Percentiles rank a stretch among this genome's conserved stretches.
These are phyloP conservation scores for Aleadryas rufinucha DNA, from an alignment of 2,113 vertebrate genomes.

Conservation along the genomic window DNA sequence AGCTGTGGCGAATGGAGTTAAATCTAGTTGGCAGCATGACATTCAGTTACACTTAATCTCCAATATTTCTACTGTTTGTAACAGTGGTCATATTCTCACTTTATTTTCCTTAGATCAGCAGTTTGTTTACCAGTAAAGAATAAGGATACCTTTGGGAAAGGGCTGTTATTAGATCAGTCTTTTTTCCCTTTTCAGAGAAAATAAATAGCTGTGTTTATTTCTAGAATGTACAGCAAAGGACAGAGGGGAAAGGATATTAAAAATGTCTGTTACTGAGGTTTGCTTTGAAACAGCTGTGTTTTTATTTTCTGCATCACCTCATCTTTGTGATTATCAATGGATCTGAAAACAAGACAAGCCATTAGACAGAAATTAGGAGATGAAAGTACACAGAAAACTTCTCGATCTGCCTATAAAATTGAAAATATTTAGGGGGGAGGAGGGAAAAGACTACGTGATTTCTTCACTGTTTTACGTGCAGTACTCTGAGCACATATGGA, in stretches of 20 bases:
- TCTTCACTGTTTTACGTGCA: neutral
- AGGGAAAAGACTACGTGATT: neutral
- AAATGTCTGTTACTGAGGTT: neutral
- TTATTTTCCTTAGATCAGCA: neutral
- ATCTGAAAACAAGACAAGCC: neutral
- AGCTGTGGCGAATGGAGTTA: neutral
- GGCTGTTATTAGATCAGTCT: neutral
- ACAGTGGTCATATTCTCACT: neutral
- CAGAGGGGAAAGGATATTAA: neutral
- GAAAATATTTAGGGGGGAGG: fast-evolving
- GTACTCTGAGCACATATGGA: neutral
- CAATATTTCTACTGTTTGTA: neutral
- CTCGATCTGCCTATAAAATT: neutral
- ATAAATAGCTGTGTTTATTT: neutral
- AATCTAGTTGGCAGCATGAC: neutral
- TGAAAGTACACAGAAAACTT: neutral
- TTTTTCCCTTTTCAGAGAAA: neutral
- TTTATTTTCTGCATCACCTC: neutral
- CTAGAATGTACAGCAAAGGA: neutral
- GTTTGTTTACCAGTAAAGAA: neutral
- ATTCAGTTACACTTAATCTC: neutral
- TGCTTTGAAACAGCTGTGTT: neutral
- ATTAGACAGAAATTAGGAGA: neutral
- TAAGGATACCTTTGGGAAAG: neutral
- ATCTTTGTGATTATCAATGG: neutral